Conservation (phyloP, 2,888 invertebrate species). For the Loripinus fragilis region DNA sequence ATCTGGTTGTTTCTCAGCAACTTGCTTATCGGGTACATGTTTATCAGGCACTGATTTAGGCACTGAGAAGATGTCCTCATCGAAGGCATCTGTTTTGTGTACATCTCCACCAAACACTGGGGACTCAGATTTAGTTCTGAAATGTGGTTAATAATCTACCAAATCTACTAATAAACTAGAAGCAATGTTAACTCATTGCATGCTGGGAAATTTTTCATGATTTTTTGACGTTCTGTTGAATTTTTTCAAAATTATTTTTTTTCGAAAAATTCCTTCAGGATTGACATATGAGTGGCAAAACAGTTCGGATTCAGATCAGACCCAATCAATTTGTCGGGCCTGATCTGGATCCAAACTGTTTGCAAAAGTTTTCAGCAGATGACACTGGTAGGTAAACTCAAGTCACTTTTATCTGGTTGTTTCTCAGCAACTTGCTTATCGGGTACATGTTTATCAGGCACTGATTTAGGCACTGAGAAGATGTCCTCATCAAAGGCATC, state of each 20-base stretch:
- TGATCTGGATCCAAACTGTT: too few species aligned
- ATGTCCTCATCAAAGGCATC: slow-evolving; percentile 49
- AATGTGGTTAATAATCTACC: slow-evolving; percentile 21
- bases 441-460: slow-evolving; percentile 5
- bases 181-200: background rate
- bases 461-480: slow-evolving; percentile 45
- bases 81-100: slow-evolving; percentile 25
- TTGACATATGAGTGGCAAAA: too few species aligned
- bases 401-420: slow-evolving; percentile 19
- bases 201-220: too few species aligned
- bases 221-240: too few species aligned
- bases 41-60: slow-evolving; percentile 24
- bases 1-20: slow-evolving; percentile 16
- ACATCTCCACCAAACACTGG: slow-evolving; percentile 59
- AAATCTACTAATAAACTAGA: background rate
- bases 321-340: too few species aligned
- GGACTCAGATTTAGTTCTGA: slow-evolving; percentile 61
- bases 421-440: slow-evolving; percentile 22
- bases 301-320: too few species aligned
- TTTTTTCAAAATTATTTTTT: too few species aligned
- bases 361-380: too few species aligned
- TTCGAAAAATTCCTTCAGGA: too few species aligned
- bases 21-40: slow-evolving; percentile 13
- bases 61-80: slow-evolving; percentile 57
- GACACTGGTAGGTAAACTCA: too few species aligned